Evolutionary conservation across 2,113 vertebrate species (phyloP), one percentile per base, ranked within the genome.

Genomic region (Petromus typicus): DNA sequence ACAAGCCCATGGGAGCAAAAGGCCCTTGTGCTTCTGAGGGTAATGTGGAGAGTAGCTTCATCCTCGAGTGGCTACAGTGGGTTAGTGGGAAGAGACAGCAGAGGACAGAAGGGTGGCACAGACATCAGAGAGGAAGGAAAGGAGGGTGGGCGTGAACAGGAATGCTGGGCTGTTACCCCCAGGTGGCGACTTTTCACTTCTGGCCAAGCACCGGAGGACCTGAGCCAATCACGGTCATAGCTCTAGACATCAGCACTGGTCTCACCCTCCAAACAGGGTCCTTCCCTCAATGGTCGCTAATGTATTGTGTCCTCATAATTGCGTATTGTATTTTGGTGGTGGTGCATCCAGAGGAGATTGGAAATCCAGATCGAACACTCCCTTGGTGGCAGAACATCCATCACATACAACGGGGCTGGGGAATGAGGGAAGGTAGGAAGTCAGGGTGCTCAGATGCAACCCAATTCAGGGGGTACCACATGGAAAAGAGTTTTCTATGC

Each of bases 281-380:
- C 64, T 91, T 91, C 80, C 54, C 63, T 91, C 78, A 0, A 40
- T 23, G 93, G 78, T 95, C 93, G 59, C 94, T 89, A 93, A 90
- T 89, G 91, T 90, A 91, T 89, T 16, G 0, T 83, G 67, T 81
- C 75, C 83, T 80, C 2, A 3, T 96, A 97, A 97, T 91, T 97
- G 96, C 20, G 59, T 97, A 95, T 95, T 96, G 93, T 97, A 96
- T 97, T 97, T 96, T 88, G 86, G 97, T 16, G 1, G 25, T 66
- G 75, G 94, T 80, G 64, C 61, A 78, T 96, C 96, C 95, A 95
- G 54, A 91, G 84, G 94, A 96, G 94, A 96, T 87, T 97, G 89
- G 37, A 97, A 97, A 89, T 90, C 57, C 45, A 86, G 84, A 94
- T 96, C 17, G 81, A 97, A 96, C 56, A 66, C 22, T 83, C 64